Percentiles rank a stretch among this genome's conserved stretches.
Conservation (phyloP, 2,113 vertebrate genomes). For the Corythornis vintsioides region DNA sequence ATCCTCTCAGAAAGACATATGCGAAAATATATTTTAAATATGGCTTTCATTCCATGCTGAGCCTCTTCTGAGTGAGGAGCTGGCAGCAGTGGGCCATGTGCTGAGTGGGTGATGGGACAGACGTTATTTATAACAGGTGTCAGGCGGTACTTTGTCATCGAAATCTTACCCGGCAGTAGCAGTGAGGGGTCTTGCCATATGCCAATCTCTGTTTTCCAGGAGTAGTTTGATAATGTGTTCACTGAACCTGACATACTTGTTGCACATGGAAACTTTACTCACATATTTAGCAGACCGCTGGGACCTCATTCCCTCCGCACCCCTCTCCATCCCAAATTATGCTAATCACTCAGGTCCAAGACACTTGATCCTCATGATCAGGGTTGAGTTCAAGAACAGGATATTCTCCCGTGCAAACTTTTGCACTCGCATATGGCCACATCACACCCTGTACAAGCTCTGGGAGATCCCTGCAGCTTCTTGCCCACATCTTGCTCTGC, state of each 20-base stretch:
- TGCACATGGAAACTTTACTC: background rate
- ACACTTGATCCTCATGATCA: background rate
- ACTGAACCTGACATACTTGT: background rate
- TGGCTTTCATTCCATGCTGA: constrained; percentile 8
- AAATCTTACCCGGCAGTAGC: constrained; percentile 4
- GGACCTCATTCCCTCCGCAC: background rate
- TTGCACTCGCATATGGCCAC: accelerated
- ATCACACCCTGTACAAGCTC: background rate
- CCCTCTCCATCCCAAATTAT: background rate
- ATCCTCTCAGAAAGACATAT: background rate
- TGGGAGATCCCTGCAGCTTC: accelerated
- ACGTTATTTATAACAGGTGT: constrained; percentile 62
- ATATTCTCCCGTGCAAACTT: background rate
- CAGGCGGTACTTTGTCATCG: constrained; percentile 41
- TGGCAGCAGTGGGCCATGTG: constrained; percentile 48
- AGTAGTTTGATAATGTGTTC: background rate
- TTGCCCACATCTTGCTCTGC: background rate
- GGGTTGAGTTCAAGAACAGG: background rate
- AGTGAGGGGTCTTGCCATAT: background rate
- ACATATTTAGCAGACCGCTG: background rate
- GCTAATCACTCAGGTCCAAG: accelerated
- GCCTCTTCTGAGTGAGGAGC: background rate
- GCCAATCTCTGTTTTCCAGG: background rate
- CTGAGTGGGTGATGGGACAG: constrained; percentile 38
- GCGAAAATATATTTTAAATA: constrained; percentile 25